Conservation (phyloP, 2,888 invertebrate genomes). For the Eilema caniola region DNA sequence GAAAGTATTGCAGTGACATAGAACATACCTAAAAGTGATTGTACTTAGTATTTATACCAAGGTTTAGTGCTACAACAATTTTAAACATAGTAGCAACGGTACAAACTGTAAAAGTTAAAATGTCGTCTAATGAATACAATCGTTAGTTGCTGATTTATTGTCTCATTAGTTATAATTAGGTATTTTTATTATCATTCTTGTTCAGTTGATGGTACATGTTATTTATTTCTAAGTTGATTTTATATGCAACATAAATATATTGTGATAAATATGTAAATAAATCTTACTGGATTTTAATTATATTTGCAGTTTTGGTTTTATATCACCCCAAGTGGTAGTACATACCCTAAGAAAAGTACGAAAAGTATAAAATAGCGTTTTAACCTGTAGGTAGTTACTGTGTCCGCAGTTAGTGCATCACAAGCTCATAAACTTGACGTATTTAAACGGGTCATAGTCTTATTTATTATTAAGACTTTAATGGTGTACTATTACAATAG, state of each 20-base stretch:
- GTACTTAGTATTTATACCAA: constrained; percentile 25
- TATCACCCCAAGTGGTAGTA: not conserved
- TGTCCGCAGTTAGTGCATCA: no score
- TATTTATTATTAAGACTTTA: no score
- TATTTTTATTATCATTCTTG: constrained; percentile 55
- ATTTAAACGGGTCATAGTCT: no score
- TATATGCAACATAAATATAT: constrained; percentile 61
- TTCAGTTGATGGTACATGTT: constrained; percentile 69
- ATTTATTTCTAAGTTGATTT: constrained; percentile 80
- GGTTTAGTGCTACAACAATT: constrained; percentile 15
- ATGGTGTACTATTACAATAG: no score
- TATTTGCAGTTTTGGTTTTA: not conserved
- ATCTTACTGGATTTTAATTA: constrained; percentile 55
- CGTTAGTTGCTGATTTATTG: constrained; percentile 33
- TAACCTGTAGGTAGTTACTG: not conserved
- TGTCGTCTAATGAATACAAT: constrained; percentile 30
- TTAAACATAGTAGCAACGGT: constrained; percentile 11
- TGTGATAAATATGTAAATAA: constrained; percentile 83
- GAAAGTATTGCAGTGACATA: not conserved
- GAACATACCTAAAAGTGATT: constrained; percentile 34
- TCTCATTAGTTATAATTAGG: constrained; percentile 44
- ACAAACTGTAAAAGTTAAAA: constrained; percentile 15
- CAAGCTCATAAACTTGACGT: no score
- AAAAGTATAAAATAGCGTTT: not conserved
- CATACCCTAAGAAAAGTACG: no score